phyloP scores from a whole-genome alignment of 2,888 invertebrate species.

The Ormyrus pomaceus region DNA sequence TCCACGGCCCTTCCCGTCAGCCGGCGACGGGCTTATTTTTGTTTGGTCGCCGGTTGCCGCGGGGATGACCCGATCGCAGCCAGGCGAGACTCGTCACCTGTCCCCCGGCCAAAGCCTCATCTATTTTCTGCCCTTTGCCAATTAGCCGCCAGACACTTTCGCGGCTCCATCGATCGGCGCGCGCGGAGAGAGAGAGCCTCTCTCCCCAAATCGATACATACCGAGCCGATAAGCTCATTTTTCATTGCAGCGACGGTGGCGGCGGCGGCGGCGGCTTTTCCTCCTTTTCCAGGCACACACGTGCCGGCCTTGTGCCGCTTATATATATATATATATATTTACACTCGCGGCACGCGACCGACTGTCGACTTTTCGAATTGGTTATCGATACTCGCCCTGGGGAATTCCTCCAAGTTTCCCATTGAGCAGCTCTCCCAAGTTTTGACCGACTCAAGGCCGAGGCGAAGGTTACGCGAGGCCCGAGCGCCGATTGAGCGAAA shows the following conservation, averaged over 20 bases:
- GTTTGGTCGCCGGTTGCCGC: slow-evolving; percentile 73
- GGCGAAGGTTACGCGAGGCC: no score
- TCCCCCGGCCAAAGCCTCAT: background rate
- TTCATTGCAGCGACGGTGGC: no score
- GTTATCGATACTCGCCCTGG: slow-evolving; percentile 31
- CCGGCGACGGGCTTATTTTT: slow-evolving; percentile 54
- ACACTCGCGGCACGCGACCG: slow-evolving; percentile 11
- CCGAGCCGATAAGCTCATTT: no score
- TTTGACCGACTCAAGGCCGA: no score
- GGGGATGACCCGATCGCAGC: slow-evolving; percentile 72
- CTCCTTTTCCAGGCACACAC: background rate
- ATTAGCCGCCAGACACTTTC: background rate
- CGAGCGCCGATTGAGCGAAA: no score
- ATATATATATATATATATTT: slow-evolving; percentile 11
- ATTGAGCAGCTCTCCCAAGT: no score
- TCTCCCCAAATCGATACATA: no score
- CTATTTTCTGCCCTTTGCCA: no score
- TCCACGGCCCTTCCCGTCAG: background rate
- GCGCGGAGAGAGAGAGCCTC: no score
- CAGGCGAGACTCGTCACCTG: slow-evolving; percentile 3
- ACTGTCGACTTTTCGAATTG: slow-evolving; percentile 21
- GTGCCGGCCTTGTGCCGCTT: slow-evolving; percentile 13
- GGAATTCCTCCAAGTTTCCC: background rate
- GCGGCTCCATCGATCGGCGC: slow-evolving; percentile 30
- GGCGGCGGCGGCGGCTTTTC: no score